phyloP scores from a whole-genome alignment of 2,113 vertebrate species.

The Cervus canadensis region DNA sequence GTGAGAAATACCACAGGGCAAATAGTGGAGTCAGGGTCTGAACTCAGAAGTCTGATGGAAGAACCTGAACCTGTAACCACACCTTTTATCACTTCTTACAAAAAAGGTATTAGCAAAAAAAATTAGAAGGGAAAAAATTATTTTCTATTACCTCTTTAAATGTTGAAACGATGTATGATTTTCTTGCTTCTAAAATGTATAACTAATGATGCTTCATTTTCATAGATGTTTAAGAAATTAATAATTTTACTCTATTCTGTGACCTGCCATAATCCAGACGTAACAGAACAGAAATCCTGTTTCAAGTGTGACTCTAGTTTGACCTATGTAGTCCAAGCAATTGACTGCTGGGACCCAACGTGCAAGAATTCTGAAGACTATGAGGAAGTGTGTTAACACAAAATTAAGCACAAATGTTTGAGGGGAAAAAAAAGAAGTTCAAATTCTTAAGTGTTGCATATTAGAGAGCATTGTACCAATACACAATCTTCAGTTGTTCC shows the following conservation, averaged over 20 bases:
- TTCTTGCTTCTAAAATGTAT: not conserved
- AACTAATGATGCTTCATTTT: not conserved
- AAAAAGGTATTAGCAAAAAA: not conserved
- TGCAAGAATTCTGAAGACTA: not conserved
- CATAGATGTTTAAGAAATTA: not conserved
- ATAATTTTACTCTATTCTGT: not conserved
- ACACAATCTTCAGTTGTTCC: not conserved
- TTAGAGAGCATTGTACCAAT: not conserved
- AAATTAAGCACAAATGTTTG: not conserved
- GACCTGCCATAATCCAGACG: not conserved
- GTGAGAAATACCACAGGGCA: not conserved
- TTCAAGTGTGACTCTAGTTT: not conserved
- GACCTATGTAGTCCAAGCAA: not conserved
- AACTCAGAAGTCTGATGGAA: not conserved
- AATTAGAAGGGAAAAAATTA: not conserved
- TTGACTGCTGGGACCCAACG: not conserved
- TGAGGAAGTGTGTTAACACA: not conserved
- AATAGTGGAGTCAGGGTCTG: not conserved
- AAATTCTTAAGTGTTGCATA: not conserved
- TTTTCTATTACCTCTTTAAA: not conserved
- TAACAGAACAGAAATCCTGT: not conserved
- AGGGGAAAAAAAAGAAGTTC: not conserved
- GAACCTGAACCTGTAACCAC: not conserved
- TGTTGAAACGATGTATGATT: not conserved
- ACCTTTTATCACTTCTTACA: not conserved